Percentiles rank a stretch among this genome's conserved stretches.
Conservation (phyloP, 2,797 vertebrate genomes). For the Smutsia temminckii region DNA sequence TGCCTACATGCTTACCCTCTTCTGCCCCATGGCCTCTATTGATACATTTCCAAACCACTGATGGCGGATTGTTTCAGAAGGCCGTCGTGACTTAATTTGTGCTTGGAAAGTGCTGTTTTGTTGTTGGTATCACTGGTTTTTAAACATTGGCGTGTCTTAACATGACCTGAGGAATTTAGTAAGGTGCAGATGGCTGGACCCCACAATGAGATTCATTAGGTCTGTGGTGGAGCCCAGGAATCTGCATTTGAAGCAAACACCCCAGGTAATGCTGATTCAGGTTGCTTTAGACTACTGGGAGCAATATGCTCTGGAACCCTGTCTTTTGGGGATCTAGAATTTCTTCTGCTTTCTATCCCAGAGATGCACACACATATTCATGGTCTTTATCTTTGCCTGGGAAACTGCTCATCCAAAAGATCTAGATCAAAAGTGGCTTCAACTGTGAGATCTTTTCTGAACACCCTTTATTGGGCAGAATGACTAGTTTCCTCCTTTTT, state of each 20-base stretch:
- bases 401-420: not conserved
- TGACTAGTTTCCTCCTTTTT: not conserved
- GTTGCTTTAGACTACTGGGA: not conserved
- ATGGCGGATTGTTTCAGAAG: not conserved
- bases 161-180: not conserved
- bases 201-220: not conserved
- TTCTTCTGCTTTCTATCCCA: slow-evolving; percentile 3
- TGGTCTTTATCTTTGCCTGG: slow-evolving; percentile 15
- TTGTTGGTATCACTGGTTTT: not conserved
- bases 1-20: not conserved
- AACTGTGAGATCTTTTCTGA: not conserved
- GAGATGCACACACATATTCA: not conserved
- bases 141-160: not conserved
- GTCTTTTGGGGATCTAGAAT: not conserved
- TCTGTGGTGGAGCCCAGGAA: not conserved
- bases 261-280: not conserved
- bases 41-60: not conserved
- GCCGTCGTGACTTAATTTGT: not conserved
- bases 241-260: not conserved
- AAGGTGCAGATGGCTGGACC: not conserved
- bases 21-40: not conserved
- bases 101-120: not conserved
- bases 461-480: not conserved
- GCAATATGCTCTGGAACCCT: not conserved
- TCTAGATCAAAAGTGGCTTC: not conserved